A percentile compares a stretch with the other conserved stretches of the same genome.
Evolutionary conservation across 1,140 invertebrate species (phyloP).

Genomic region (Camponotus pennsylvanicus): DNA sequence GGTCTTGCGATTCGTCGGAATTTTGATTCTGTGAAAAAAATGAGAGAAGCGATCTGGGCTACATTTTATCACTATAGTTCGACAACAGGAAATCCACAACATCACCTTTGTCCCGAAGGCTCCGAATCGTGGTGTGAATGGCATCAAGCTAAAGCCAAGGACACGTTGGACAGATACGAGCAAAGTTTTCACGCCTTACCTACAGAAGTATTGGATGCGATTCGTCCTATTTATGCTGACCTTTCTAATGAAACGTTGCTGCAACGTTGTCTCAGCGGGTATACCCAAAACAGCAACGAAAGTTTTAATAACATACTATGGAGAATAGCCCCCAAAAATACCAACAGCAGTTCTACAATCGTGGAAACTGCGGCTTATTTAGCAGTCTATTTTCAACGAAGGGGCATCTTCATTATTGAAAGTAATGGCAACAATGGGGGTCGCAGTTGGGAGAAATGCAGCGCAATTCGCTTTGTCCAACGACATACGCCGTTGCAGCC

Average conservation of each 20-base stretch:
- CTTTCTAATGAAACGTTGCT: too few species aligned
- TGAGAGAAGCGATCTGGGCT: neutral
- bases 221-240: neutral
- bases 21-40: neutral
- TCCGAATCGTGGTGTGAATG: constrained; percentile 3
- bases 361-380: constrained; percentile 54
- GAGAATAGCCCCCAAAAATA: constrained; percentile 56
- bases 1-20: constrained; percentile 10
- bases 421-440: too few species aligned
- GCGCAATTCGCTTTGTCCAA: too few species aligned
- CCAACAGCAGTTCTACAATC: constrained; percentile 41
- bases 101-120: neutral
- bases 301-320: constrained; percentile 64
- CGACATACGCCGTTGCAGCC: too few species aligned
- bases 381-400: too few species aligned
- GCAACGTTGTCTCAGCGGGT: constrained; percentile 56
- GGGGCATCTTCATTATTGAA: too few species aligned
- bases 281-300: constrained; percentile 72
- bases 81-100: neutral
- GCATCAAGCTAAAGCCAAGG: neutral
- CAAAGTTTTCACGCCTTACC: neutral
- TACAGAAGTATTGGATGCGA: neutral
- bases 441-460: too few species aligned
- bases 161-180: neutral
- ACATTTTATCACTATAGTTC: neutral